Conservation (phyloP, 2,888 invertebrate genomes). For the Leucoptera coffeella region DNA sequence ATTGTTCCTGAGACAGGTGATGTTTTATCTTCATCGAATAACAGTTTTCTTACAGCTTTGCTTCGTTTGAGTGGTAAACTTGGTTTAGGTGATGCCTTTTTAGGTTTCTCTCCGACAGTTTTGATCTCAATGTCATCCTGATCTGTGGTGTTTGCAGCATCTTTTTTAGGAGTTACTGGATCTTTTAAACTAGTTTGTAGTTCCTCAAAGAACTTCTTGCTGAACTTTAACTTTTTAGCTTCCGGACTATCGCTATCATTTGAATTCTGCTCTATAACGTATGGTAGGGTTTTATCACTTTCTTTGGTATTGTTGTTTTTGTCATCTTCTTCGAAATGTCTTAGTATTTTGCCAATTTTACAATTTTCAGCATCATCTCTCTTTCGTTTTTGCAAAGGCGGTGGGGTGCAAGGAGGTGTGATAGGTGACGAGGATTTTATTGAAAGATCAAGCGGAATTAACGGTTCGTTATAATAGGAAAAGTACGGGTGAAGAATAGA, state of each 20-base stretch:
- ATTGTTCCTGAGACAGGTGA: constrained; percentile 94
- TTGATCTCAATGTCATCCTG: constrained; percentile 38
- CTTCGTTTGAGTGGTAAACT: constrained; percentile 29
- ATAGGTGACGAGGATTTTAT: constrained; percentile 66
- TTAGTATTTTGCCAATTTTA: constrained; percentile 33
- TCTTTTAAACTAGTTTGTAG: constrained; percentile 30
- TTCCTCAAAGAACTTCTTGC: constrained; percentile 38
- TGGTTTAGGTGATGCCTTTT: constrained; percentile 26
- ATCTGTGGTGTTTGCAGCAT: constrained; percentile 37
- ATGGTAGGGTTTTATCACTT: constrained; percentile 12
- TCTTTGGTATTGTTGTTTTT: constrained; percentile 19
- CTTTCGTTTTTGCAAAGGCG: constrained; percentile 56
- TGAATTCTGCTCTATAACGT: constrained; percentile 25
- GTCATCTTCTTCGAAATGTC: constrained; percentile 29
- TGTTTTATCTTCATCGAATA: constrained; percentile 86
- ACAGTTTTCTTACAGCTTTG: constrained; percentile 60
- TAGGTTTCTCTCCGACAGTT: constrained; percentile 40
- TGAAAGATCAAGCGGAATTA: constrained; percentile 69
- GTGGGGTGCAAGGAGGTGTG: constrained; percentile 72
- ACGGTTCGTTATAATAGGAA: constrained; percentile 54
- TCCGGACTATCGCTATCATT: constrained; percentile 38
- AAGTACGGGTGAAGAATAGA: constrained; percentile 48
- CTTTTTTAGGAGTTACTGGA: constrained; percentile 22
- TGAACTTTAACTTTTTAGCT: constrained; percentile 39
- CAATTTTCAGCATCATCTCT: constrained; percentile 18